Base-by-base conservation (phyloP, 2,113 vertebrate genomes). In the Trachemys scripta region DNA sequence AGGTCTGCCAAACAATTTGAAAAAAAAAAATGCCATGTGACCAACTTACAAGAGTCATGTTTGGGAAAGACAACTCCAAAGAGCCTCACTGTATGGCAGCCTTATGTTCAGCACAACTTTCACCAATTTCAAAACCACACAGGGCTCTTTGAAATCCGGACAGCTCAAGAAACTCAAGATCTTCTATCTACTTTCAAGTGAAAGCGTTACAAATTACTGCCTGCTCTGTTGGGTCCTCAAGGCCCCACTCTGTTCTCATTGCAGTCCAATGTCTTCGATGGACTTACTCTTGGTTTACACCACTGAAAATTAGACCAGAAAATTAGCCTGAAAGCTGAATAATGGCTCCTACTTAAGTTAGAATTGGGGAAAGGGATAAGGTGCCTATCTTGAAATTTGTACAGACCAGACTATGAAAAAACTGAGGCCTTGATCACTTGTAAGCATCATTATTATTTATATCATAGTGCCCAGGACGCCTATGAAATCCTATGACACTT, bases 291-390 rank as follows among this genome's bases (percentile, higher is more conserved):
- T 57, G 81, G n/a, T 35, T 20, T 82, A 14, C 5, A 49, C 79
- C 45, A 1, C 0, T 20, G 54, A 51, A 84, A 57, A 2, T 16
- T 10, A 42, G n/a, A 50, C 5, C 42, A 51, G 82, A 6, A 5
- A 29, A n/a, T n/a, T n/a, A n/a, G n/a, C 3, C 69, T 92, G 27
- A 59, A 72, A 80, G 72, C 24, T 75, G 20, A 87, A 47, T 1
- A 0, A 62, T 31, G 29, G 17, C 13, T 3, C 51, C 87, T 56
- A 20, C 2, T 3, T 20, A n/a, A 53, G 6, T 16, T 24, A 1
- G 1, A 62, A 62, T 31, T 31, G 57, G 27, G 57, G 27, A 62
- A 62, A 29, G 27, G 27, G 12, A 62, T 31, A 62, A 29, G 27
- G 12, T 29, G 57, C 27, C 57, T 62, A 87, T 10, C 24, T 42